Conservation (phyloP, 2,888 invertebrate genomes). For the Harmothoe impar region DNA sequence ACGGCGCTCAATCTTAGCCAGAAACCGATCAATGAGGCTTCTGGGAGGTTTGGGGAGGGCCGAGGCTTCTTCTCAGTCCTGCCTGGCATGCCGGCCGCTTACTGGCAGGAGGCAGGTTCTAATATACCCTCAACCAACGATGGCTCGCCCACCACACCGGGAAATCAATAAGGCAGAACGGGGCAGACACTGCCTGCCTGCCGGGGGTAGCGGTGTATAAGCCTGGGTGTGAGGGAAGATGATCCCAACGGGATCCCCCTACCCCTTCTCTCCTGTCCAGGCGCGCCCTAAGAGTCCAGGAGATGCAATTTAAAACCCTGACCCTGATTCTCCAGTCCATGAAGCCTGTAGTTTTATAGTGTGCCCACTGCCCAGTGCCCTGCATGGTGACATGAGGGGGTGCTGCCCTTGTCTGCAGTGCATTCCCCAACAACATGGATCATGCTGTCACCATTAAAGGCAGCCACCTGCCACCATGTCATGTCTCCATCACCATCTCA, state of each 20-base stretch:
- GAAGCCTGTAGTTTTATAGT: no score
- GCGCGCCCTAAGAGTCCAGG: not conserved
- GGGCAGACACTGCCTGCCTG: not conserved
- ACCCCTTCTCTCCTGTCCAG: not conserved
- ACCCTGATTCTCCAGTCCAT: no score
- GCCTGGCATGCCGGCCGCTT: not conserved
- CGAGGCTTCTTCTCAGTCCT: not conserved
- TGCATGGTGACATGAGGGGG: no score
- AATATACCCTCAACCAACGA: constrained; percentile 7
- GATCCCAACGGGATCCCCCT: not conserved
- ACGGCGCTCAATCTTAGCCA: constrained; percentile 5
- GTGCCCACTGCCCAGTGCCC: no score
- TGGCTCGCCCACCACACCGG: not conserved
- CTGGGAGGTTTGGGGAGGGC: not conserved
- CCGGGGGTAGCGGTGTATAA: not conserved
- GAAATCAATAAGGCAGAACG: constrained; percentile 1
- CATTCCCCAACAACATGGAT: no score
- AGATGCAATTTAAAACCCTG: no score
- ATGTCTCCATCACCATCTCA: no score
- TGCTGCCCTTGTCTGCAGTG: no score
- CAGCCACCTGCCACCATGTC: no score
- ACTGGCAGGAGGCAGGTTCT: not conserved
- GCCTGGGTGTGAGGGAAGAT: not conserved
- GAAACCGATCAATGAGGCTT: constrained; percentile 23
- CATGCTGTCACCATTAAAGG: no score